Evolutionary conservation across 1,140 invertebrate genomes (phyloP).

Genomic region (Lordiphosa collinella): DNA sequence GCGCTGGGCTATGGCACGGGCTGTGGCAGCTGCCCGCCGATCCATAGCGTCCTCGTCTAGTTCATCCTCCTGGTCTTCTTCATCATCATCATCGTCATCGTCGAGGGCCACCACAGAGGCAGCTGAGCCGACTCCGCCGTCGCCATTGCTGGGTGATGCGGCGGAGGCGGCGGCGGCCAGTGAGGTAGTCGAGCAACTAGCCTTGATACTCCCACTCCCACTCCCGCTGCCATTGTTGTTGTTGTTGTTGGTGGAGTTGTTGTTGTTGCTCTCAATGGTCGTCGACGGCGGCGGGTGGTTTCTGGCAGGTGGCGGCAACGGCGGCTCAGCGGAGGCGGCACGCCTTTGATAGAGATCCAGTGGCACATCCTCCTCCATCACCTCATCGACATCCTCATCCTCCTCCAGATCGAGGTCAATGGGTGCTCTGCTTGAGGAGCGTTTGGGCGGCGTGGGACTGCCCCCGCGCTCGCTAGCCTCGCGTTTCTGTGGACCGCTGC

Average conservation of each 20-base stretch:
- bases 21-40: conserved; percentile 26
- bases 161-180: neutral
- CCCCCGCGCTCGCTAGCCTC: conserved; percentile 60
- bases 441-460: conserved; percentile 73
- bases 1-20: conserved; percentile 50
- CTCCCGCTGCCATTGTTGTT: conserved; percentile 15
- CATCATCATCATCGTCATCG: conserved; percentile 16
- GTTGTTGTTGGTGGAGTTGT: conserved; percentile 27
- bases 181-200: conserved; percentile 26
- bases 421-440: conserved; percentile 23
- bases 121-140: conserved; percentile 10
- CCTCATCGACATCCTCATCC: conserved; percentile 35
- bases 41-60: conserved; percentile 35
- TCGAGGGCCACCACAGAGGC: conserved; percentile 35
- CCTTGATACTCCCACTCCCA: conserved; percentile 32
- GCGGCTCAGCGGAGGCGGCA: conserved; percentile 19
- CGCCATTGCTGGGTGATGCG: conserved; percentile 36
- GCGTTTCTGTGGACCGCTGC: conserved; percentile 30
- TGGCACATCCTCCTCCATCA: conserved; percentile 62
- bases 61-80: conserved; percentile 37
- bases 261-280: conserved; percentile 13
- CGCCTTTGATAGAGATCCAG: conserved; percentile 78
- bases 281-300: conserved; percentile 5
- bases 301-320: conserved; percentile 23
- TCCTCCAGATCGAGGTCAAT: conserved; percentile 19